phyloP scores from a whole-genome alignment of 2,888 invertebrate genomes.

The Chromoteleia sp. region DNA sequence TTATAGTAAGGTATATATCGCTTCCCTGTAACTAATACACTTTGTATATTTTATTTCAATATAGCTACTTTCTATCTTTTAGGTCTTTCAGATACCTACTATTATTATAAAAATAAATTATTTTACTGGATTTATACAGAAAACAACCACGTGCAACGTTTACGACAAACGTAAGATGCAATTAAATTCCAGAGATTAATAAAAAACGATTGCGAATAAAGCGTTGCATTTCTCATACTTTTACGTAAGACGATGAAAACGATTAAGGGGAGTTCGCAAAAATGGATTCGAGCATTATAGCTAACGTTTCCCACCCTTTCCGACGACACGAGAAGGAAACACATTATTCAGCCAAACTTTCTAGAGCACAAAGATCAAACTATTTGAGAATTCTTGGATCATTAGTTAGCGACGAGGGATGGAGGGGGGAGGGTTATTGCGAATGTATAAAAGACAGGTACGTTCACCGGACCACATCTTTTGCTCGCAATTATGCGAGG shows the following conservation, averaged over 20 bases:
- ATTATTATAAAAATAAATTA: constrained; percentile 10
- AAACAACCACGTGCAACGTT: constrained; percentile 7
- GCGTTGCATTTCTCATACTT: constrained; percentile 53
- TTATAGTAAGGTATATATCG: too few species aligned
- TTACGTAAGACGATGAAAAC: constrained; percentile 52
- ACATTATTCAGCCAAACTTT: constrained; percentile 34
- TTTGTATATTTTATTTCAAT: neutral
- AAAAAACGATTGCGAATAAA: constrained; percentile 43
- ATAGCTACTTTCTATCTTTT: neutral
- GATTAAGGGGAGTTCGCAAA: constrained; percentile 33
- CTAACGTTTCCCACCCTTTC: constrained; percentile 17
- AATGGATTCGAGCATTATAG: constrained; percentile 24
- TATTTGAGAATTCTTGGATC: constrained; percentile 12
- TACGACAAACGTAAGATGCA: constrained; percentile 15
- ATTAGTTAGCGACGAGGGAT: neutral
- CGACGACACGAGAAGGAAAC: constrained; percentile 8
- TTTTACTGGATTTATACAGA: neutral
- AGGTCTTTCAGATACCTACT: too few species aligned
- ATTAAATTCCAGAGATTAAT: constrained; percentile 29
- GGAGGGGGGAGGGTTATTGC: neutral
- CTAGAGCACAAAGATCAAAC: constrained; percentile 40
- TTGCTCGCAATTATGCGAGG: neutral
- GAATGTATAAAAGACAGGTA: neutral
- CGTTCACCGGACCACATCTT: constrained; percentile 5
- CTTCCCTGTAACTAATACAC: neutral